phyloP scores from a whole-genome alignment of 1,140 invertebrate genomes.

The Scaptodrosophila lebanonensis region DNA sequence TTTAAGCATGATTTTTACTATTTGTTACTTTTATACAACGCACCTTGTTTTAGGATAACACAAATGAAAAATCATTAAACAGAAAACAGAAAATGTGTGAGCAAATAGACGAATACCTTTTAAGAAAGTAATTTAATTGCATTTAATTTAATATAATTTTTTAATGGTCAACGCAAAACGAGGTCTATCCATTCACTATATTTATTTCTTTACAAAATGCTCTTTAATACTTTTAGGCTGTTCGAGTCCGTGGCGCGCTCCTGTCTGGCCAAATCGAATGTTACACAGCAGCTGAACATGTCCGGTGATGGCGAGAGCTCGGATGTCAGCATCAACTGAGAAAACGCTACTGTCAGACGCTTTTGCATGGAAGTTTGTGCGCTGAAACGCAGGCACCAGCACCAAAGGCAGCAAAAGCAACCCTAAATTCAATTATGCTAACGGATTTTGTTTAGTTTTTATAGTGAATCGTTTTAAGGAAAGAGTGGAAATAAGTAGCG shows the following conservation, averaged over 20 bases:
- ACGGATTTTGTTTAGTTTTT: slow-evolving; percentile 58
- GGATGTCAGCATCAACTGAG: slow-evolving; percentile 67
- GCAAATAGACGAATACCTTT: no score
- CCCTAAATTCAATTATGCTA: slow-evolving; percentile 44
- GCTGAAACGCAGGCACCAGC: slow-evolving; percentile 28
- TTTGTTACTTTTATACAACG: no score
- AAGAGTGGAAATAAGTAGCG: slow-evolving; percentile 50
- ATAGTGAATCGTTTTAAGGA: slow-evolving; percentile 61
- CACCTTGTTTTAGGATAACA: no score
- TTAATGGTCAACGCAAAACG: no score
- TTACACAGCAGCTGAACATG: slow-evolving; percentile 66
- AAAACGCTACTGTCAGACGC: slow-evolving; percentile 41
- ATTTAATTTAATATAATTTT: no score
- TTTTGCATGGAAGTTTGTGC: slow-evolving; percentile 46
- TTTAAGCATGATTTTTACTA: no score
- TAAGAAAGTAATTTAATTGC: no score
- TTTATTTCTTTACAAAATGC: neutral
- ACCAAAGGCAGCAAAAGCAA: slow-evolving; percentile 19
- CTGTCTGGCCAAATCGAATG: slow-evolving; percentile 88
- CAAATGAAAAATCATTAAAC: no score
- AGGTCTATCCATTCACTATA: no score
- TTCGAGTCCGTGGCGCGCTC: slow-evolving; percentile 96
- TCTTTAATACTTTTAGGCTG: slow-evolving; percentile 80
- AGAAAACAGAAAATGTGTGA: no score
- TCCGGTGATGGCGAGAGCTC: slow-evolving; percentile 65